Evolutionary conservation across 2,888 invertebrate genomes (phyloP).

Genomic region (Podabrus alpinus): DNA sequence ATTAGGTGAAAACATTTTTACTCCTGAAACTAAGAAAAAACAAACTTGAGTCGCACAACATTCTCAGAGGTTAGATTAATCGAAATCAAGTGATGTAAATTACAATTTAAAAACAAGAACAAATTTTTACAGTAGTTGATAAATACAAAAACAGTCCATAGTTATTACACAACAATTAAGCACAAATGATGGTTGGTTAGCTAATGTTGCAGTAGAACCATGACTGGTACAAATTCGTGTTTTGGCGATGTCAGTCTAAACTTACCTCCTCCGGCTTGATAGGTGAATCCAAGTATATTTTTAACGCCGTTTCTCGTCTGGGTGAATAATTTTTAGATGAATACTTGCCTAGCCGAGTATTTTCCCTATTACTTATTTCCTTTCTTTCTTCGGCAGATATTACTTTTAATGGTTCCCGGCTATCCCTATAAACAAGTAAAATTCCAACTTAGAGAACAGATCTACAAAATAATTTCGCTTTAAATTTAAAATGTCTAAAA

Average conservation of each 20-base stretch:
- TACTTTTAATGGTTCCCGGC: constrained; percentile 61
- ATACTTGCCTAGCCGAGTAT: constrained; percentile 57
- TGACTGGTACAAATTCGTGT: constrained; percentile 41
- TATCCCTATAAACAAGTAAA: constrained; percentile 61
- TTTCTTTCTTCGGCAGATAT: constrained; percentile 65
- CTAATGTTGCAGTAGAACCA: constrained; percentile 49
- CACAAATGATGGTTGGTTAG: constrained; percentile 33
- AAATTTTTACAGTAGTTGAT: constrained; percentile 9
- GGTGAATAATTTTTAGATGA: constrained; percentile 60
- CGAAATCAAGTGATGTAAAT: neutral
- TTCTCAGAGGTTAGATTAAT: neutral
- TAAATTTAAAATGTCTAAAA: neutral
- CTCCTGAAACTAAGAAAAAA: constrained; percentile 19
- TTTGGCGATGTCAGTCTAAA: constrained; percentile 52
- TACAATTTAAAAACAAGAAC: constrained; percentile 3
- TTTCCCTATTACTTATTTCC: constrained; percentile 65
- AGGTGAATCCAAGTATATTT: constrained; percentile 69
- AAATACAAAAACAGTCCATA: constrained; percentile 30
- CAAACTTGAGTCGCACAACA: constrained; percentile 14
- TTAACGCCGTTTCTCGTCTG: constrained; percentile 71
- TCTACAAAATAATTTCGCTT: neutral
- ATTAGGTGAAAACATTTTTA: neutral
- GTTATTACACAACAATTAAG: constrained; percentile 10
- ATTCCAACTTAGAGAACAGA: neutral
- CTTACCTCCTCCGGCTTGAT: constrained; percentile 51